A percentile compares a stretch with the other conserved stretches of the same genome.
These are phyloP conservation scores for Panagrolaimus sp. DNA, from an alignment of 1,140 invertebrate genomes.

Conservation along the genomic window DNA sequence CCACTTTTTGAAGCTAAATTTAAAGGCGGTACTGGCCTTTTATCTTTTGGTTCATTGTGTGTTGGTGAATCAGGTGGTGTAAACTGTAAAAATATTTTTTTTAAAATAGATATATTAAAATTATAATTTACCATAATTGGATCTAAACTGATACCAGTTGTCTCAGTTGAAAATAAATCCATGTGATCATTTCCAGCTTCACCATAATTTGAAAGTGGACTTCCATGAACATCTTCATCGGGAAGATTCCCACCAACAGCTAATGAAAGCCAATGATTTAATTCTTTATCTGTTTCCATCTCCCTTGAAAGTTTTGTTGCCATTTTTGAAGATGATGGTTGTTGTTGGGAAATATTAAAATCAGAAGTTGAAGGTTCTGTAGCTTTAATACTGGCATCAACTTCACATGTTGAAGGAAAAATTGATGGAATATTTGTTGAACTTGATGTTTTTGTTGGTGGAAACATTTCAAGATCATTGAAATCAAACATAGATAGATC, in stretches of 20 bases:
- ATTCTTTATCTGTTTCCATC: conserved; percentile 2
- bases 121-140: conserved; percentile 9
- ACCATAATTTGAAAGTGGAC: conserved; percentile 2
- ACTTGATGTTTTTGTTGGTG: too few relatives aligned
- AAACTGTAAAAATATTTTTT: not conserved
- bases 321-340: not conserved
- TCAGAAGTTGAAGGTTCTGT: too few relatives aligned
- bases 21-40: not conserved
- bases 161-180: conserved; percentile 10
- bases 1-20: not conserved
- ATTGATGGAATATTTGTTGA: too few relatives aligned
- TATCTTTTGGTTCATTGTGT: conserved; percentile 1
- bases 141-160: conserved; percentile 7
- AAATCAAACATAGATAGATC: too few relatives aligned
- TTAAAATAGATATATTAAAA: not conserved
- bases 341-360: not conserved
- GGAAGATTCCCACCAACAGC: conserved; percentile 4
- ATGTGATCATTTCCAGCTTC: not conserved
- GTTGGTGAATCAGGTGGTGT: conserved; percentile 2
- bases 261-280: conserved; percentile 10
- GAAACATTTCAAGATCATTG: too few relatives aligned
- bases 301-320: not conserved
- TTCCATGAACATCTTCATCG: conserved; percentile 1
- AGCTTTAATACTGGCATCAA: too few relatives aligned
- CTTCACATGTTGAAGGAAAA: too few relatives aligned